These are phyloP conservation scores for Manis pentadactyla DNA, from an alignment of 2,797 vertebrate species.

Conservation along the genomic window DNA sequence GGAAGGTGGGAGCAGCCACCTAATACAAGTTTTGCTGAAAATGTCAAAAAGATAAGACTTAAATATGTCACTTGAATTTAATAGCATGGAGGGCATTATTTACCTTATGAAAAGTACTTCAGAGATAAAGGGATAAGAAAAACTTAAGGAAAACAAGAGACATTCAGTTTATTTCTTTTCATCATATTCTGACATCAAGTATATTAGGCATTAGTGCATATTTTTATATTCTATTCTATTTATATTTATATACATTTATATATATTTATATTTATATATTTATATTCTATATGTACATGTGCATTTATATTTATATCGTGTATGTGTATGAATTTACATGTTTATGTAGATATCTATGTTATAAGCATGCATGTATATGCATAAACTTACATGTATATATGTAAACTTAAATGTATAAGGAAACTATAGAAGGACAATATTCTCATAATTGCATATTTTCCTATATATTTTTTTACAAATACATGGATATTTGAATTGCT, in stretches of 20 bases:
- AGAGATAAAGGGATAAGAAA: background rate
- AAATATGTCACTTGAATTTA: background rate
- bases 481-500: background rate
- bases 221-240: background rate
- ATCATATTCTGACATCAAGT: background rate
- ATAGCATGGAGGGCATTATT: background rate
- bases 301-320: background rate
- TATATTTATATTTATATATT: background rate
- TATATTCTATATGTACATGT: background rate
- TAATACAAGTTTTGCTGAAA: background rate
- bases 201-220: background rate
- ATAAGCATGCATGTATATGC: background rate
- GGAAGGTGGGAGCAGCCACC: background rate
- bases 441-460: background rate
- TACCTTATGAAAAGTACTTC: background rate
- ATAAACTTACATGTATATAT: background rate
- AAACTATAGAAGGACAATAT: background rate
- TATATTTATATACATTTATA: background rate
- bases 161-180: background rate
- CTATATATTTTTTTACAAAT: background rate
- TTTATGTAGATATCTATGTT: background rate
- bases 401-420: background rate
- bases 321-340: background rate
- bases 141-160: background rate
- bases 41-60: background rate